Base-by-base conservation (phyloP, 2,113 vertebrate genomes). In the Seriola dumerili region DNA sequence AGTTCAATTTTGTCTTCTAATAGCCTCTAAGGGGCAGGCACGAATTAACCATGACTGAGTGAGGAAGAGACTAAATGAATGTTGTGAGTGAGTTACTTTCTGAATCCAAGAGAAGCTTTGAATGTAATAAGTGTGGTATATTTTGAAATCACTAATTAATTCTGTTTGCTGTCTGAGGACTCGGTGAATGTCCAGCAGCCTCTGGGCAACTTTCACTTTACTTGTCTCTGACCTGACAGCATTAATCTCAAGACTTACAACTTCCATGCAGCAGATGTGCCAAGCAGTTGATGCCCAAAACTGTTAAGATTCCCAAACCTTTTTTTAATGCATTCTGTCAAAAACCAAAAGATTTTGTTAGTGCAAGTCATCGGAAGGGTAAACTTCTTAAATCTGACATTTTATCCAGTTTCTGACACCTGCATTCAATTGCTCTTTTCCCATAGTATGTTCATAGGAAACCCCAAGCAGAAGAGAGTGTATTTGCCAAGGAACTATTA, bases 401-500 rank as follows among this genome's bases (percentile, higher is more conserved):
- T 62, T 0, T 16, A 46, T 76, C 9, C 16, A 5, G 9, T 42
- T 55, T 70, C 42, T 59, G 4, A 85, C 85, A 80, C 72, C 70
- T 79, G 81, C 5, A 0, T 83, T 75, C 72, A 73, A 78, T 48
- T 58, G 62, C 62, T 59, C 23, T 72, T 75, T 80, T 68, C 76
- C 67, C 73, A 46, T 25, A 57, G 21, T 48, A 9, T 48, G 46
- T 58, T 81, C 38, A 55, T 70, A 50, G 50, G 61, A 72, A 83
- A 83, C 11, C 13, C 12, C 13, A 19, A 79, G 77, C 42, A 71
- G 34, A 72, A 71, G 55, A 69, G 36, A 58, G 52, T 61, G 75
- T 9, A 66, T 85, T 83, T 85, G 55, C 75, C 68, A 81, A 54
- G 42, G 36, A 82, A n/a, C 70, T 71, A 76, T 78, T 54, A 21